Evolutionary conservation across 2,113 vertebrate genomes (phyloP), one percentile per base, ranked within the genome.

Genomic region (Lanius ludovicianus): DNA sequence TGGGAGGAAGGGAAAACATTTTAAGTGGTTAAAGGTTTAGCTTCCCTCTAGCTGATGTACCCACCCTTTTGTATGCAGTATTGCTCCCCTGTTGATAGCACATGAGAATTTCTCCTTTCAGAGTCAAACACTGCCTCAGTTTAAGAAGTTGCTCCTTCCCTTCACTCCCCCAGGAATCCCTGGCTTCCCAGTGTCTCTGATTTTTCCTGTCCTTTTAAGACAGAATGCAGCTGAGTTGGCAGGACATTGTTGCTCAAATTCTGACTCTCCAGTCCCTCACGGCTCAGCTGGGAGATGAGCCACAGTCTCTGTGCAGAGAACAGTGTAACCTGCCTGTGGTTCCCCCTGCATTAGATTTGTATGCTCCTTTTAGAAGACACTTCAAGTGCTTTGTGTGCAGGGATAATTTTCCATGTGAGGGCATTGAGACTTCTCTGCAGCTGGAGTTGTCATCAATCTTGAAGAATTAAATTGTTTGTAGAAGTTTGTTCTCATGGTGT

Each of bases 121-220:
- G 74, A 77, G 39, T 70, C 65, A 70, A 78, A 50, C 8, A 10
- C 11, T 70, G 25, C 37, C 62, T 73, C 84, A 62, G 52, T 60
- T 79, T n/a, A 39, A 55, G 69, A 84, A 56, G 59, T 62, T 62
- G 71, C 41, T 79, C 59, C 23, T 87, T 89, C 67, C 35, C 10
- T 33, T 82, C 22, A 14, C n/a, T 56, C 33, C 52, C 10, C 5
- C 14, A 44, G 49, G 63, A 50, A 64, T 30, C 39, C 23, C 47
- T 67, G 59, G 16, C 35, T 90, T 78, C 35, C 15, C 35, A 60
- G n/a, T 23, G 52, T 24, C 56, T 90, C 3, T 2, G 23, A 22
- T 70, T 55, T 74, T 84, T 70, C 41, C 56, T 80, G 2, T 42
- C 71, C 76, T 96, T 95, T 88, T 84, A 89, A 70, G 93, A 84